Base-by-base conservation (phyloP, 2,113 vertebrate species). In the Oryzias woworae region DNA sequence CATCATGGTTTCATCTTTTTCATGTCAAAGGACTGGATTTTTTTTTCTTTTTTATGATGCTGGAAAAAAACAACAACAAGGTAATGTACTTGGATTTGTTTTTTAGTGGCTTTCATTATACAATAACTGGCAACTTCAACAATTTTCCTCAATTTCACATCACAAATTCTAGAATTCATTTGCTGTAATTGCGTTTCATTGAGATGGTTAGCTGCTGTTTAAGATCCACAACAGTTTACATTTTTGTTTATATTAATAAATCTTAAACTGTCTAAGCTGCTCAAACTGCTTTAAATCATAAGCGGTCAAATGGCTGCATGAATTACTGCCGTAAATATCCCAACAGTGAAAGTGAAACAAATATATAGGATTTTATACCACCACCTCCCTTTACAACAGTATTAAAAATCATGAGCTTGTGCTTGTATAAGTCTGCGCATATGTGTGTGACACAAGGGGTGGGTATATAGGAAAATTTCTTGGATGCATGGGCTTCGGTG, bases 401-500 rank as follows among this genome's bases (percentile, higher is more conserved):
- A 85, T 80, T 82, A 86, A 86, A 87, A 84, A 72, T 67, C 71
- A 81, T 69, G 67, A 74, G 78, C 62, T 42, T 71, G 57, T 75
- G 55, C 28, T 66, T 71, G 63, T 66, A 61, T 53, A 26, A 66
- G 26, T 62, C 62, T 72, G 68, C 59, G 67, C 51, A 22, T 77
- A 41, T 69, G 72, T 69, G 75, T 78, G 67, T 41, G 66, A 72
- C 70, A 74, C 64, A 58, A 68, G 69, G 60, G 77, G 72, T 77
- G 70, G 75, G 73, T 56, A 66, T 64, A 70, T 78, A 72, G 83
- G 78, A 83, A 85, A 78, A 90, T 91, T 91, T 91, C 88, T 84
- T 86, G 90, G 89, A 85, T 90, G 89, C 86, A 85, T 82, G 85
- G 84, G 87, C 84, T 87, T 82, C 84, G 81, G 88, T 86, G 90